Evolutionary conservation across 2,797 vertebrate genomes (phyloP), one percentile per base, ranked within the genome.

Genomic region (Muscicapa comitata): DNA sequence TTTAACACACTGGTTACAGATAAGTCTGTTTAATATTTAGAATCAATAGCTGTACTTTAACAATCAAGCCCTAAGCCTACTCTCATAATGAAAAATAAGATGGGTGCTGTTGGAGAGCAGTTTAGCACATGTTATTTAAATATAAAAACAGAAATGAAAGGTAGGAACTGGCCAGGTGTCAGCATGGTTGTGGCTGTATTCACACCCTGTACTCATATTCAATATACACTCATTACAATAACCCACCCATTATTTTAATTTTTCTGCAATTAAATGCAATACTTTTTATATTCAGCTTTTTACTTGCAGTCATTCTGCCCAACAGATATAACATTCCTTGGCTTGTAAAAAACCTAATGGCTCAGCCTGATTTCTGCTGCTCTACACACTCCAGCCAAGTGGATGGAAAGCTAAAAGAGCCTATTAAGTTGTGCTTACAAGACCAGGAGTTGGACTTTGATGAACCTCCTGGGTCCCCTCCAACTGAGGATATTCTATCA

Each of bases 191-290:
- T 35, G 5, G 11, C 61, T 40, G 21, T 12, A n/a, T 17, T 75
- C 55, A 42, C 11, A 43, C 1, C 19, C 6, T 28, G 15, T 3
- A 13, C 5, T 29, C 19, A 2, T 4, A 59, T 17, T n/a, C 20
- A 14, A 33, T 9, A 25, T 3, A 42, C 1, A 10, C 15, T 35
- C 35, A 28, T 3, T 29, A 21, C n/a, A 51, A 45, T 38, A 51
- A 18, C 9, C 7, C 6, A 65, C 45, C 35, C 35, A 67, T 93
- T 87, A 61, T 88, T 96, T 96, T 84, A 90, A 88, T 19, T 91
- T 12, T 90, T 94, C 91, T 93, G 72, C 90, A 62, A 88, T 57
- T 80, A 86, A 95, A 93, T 84, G 59, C 94, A 94, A 66, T 86
- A 48, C 79, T 96, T 48, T 38, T 66, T 66, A 80, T 94, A 90